Percentiles rank a stretch among this genome's conserved stretches.
phyloP scores from a whole-genome alignment of 2,888 invertebrate species.

The Villa cingulata region DNA sequence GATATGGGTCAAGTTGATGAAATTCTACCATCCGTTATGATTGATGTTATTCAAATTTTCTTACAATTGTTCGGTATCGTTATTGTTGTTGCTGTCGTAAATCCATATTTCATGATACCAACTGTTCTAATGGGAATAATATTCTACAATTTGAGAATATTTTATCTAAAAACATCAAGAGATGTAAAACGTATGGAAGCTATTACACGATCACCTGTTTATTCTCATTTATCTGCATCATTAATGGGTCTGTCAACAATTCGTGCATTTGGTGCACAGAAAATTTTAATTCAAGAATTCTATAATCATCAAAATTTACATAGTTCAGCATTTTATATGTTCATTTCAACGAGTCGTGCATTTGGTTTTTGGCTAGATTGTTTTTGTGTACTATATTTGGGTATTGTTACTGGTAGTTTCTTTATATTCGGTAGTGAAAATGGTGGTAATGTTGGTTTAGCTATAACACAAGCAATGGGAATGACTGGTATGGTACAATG shows the following conservation, averaged over 20 bases:
- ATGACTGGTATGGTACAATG: conserved; percentile 57
- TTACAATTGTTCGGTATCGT: conserved; percentile 66
- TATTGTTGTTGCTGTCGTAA: conserved; percentile 60
- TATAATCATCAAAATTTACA: conserved; percentile 74
- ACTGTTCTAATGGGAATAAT: conserved; percentile 54
- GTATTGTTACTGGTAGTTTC: conserved; percentile 73
- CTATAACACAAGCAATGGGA: conserved; percentile 67
- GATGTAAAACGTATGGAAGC: conserved; percentile 71
- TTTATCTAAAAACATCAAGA: conserved; percentile 67
- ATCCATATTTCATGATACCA: conserved; percentile 58
- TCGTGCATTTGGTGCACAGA: conserved; percentile 72
- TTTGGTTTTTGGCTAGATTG: conserved; percentile 89
- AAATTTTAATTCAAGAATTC: conserved; percentile 62
- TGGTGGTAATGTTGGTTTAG: conserved; percentile 64
- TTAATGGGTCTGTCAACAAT: conserved; percentile 85
- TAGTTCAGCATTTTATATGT: conserved; percentile 84
- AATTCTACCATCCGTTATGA: conserved; percentile 34
- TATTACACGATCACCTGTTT: conserved; percentile 86
- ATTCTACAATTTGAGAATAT: conserved; percentile 59
- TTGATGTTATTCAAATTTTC: conserved; percentile 53
- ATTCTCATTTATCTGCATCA: conserved; percentile 79
- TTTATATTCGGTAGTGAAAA: conserved; percentile 51
- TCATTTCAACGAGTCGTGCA: conserved; percentile 78
- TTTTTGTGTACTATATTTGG: conserved; percentile 75
- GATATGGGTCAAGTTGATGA: conserved; percentile 56